Evolutionary conservation across 2,113 vertebrate genomes (phyloP), one percentile per base, ranked within the genome.

Genomic region (Ranitomeya variabilis): DNA sequence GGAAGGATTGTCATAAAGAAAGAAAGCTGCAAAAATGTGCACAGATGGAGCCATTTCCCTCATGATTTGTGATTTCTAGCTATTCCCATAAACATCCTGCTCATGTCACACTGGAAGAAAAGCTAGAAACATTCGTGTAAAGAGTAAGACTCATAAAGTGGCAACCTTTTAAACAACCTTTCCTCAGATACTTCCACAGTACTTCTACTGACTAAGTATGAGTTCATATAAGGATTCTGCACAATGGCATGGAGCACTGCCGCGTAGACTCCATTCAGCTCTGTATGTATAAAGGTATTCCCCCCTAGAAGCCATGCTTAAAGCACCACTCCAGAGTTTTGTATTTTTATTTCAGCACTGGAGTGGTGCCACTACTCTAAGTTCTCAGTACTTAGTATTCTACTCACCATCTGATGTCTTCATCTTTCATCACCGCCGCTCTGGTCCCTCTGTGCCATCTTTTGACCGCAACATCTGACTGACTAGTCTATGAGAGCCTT

Each of bases 21-120:
- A 26, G 8, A 84, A 71, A 71, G 81, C 82, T 14, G 10, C 82
- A 26, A 71, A 55, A 84, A 84, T 71, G 64, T 84, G 82, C 82
- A 69, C 82, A 84, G 81, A 84, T 84, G 64, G 64, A 52, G 15
- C 81, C 62, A 83, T 83, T 69, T 69, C 80, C 82, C 82, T 55
- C 21, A 52, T 54, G 66, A 69, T 15, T 69, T 84, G 51, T 54
- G 66, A 71, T 84, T 71, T 71, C 45, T 84, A 26, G 64, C 66
- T 71, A 55, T 69, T 84, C 64, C 82, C 64, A 84, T 55, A 84
- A 84, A 84, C 64, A 71, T 69, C 55, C 51, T 18, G 51, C 64
- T 71, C 64, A 84, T 84, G 82, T 84, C 66, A 71, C 51, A 71
- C 5, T 71, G 64, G 82, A 62, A 84, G 81, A 26, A 71, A 55